phyloP scores from a whole-genome alignment of 2,888 invertebrate genomes.

The Artemia sinica region DNA sequence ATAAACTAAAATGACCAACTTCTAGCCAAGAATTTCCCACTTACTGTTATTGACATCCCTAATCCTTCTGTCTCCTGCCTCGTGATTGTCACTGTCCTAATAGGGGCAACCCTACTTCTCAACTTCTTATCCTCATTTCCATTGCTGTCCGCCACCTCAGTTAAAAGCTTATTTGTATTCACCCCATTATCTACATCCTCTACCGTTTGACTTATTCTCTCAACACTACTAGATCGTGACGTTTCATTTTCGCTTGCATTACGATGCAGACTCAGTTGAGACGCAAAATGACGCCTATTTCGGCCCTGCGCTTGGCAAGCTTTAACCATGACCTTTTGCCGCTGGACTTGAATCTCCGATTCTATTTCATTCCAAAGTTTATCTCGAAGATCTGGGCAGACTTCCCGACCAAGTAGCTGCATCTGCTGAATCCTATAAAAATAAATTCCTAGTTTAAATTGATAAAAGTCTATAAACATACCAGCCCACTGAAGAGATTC shows the following conservation, averaged over 20 bases:
- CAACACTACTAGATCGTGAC: background rate
- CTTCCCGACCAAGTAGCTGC: conserved; percentile 58
- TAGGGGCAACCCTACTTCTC: conserved; percentile 35
- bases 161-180: background rate
- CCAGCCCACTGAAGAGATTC: too few species aligned
- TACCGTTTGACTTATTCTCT: background rate
- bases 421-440: conserved; percentile 57
- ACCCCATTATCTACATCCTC: background rate
- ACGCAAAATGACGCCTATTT: background rate
- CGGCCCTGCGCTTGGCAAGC: conserved; percentile 15
- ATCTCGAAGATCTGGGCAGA: conserved; percentile 59
- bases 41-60: conserved; percentile 65
- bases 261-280: background rate
- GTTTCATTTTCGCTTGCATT: background rate
- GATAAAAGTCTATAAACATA: background rate
- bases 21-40: conserved; percentile 25
- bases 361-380: conserved; percentile 64
- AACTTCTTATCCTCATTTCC: background rate
- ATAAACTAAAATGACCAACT: background rate
- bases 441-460: conserved; percentile 1
- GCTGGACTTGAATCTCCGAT: conserved; percentile 64
- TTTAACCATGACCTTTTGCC: conserved; percentile 45
- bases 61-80: conserved; percentile 59
- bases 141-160: background rate
- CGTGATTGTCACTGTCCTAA: conserved; percentile 46